Base-by-base conservation (phyloP, 2,113 vertebrate genomes). In the Nansenia antarctica region DNA sequence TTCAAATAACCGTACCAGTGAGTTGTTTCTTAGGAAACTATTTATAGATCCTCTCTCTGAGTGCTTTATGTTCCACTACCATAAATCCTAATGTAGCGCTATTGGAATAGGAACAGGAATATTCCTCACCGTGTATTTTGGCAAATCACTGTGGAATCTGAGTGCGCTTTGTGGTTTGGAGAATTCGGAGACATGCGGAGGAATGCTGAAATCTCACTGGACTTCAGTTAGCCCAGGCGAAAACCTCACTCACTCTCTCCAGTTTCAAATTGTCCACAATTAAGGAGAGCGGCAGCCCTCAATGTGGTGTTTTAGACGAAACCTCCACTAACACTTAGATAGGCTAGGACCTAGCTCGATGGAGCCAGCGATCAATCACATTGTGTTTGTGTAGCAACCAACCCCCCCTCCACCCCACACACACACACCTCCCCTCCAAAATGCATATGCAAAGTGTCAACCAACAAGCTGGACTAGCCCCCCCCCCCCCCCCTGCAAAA, bases 121-220 rank as follows among this genome's bases (percentile, higher is more conserved):
- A 86, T 89, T 86, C 81, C 82, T 86, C 83, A 81, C 74, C 79
- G 83, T 87, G 83, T 85, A 82, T 88, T 47, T 88, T 90, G 89
- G 89, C 85, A 85, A 69, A 27, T 3, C 3, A 60, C 58, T 71
- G 37, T 88, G 87, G 81, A 87, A 85, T 85, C 57, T 83, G 85
- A 86, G 76, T 83, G 77, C 81, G 77, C 73, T n/a, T n/a, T 87
- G 85, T 83, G 89, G 87, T 87, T 87, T 89, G 87, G 83, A 87
- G 79, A 12, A 52, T 81, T 76, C 78, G 18, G 70, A 79, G 76
- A 82, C 78, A 81, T 82, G 86, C 84, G 84, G 70, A 86, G 84
- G 82, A 85, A 89, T 83, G 85, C 76, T 84, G 81, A 81, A 84
- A 87, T 81, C 74, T 65, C 87, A 86, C 82, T 87, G 82, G 87